Percentiles rank a stretch among this genome's conserved stretches.
Evolutionary conservation across 1,140 invertebrate species (phyloP).

Genomic region (Latrodectus geometricus): DNA sequence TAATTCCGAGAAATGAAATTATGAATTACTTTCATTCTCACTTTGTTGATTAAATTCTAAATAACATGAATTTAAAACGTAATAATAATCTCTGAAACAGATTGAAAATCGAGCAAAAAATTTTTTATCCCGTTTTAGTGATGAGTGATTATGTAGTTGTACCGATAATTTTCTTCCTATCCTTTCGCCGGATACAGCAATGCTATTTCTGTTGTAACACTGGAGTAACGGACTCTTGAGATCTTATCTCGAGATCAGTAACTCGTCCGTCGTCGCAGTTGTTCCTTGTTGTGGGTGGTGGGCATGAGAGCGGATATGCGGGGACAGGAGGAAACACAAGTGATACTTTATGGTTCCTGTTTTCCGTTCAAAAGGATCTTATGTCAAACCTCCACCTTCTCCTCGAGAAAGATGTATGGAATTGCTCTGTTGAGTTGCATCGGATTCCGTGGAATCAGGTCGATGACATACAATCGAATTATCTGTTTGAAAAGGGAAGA

Average conservation of each 20-base stretch:
- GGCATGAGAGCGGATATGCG: constrained; percentile 10
- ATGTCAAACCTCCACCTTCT: not conserved
- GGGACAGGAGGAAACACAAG: constrained; percentile 22
- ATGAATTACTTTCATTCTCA: too few species aligned
- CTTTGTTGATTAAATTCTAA: too few species aligned
- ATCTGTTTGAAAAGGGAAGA: too few species aligned
- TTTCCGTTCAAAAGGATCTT: constrained; percentile 14
- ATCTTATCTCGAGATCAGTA: not conserved
- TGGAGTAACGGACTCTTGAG: not conserved
- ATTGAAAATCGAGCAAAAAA: too few species aligned
- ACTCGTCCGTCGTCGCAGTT: constrained; percentile 14
- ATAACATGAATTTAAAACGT: too few species aligned
- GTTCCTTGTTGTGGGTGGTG: not conserved
- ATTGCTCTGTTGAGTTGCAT: not conserved
- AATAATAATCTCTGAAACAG: too few species aligned
- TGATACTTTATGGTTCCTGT: constrained; percentile 45
- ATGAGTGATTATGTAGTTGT: not conserved
- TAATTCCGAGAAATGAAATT: too few species aligned
- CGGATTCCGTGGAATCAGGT: not conserved
- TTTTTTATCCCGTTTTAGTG: not conserved
- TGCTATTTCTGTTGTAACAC: not conserved
- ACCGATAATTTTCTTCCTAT: not conserved
- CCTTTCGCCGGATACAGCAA: not conserved
- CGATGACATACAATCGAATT: not conserved
- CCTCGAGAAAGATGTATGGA: not conserved